Base-by-base conservation (phyloP, 2,113 vertebrate species). In the Petrocephalus zakoni region DNA sequence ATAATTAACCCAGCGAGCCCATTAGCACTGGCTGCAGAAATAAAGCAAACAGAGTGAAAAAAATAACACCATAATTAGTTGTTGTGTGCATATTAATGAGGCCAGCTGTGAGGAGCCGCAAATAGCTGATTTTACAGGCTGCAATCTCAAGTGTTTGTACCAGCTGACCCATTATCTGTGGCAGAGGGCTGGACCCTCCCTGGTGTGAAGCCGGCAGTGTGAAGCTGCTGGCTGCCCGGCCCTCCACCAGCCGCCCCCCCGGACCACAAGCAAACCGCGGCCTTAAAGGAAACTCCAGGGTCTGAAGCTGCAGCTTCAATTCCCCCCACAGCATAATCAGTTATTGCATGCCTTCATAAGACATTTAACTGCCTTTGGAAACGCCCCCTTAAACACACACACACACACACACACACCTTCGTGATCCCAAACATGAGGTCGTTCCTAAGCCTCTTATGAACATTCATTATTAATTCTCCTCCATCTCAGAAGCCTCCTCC, bases 31-130 rank as follows among this genome's bases (percentile, higher is more conserved):
- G 96, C 95, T 94, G 37, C 37, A 84, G 21, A 85, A 25, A 17
- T 15, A 51, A 56, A 19, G 81, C 46, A 42, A 83, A 34, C n/a
- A 46, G n/a, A 25, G n/a, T 29, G 49, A 37, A 37, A 95, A 97
- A 97, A 96, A 96, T 96, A 95, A 95, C 95, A 96, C 95, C 95
- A 95, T 96, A 97, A 96, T 96, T 96, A 96, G 96, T 96, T 96
- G 96, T 96, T 96, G 96, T 96, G 95, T 95, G 96, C 96, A 96
- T 97, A 96, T 95, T 97, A 96, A 97, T 96, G 96, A 96, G 95
- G 94, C 96, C 96, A 96, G 96, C 95, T 96, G 96, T 95, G 96
- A 95, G 92, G 93, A 95, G 95, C 95, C 95, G 96, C 0, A 95
- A 94, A 95, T 96, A 96, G 96, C 96, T 96, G 96, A 96, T 96